These are phyloP conservation scores for Lacanobia oleracea DNA, from an alignment of 2,888 invertebrate species.

Conservation along the genomic window DNA sequence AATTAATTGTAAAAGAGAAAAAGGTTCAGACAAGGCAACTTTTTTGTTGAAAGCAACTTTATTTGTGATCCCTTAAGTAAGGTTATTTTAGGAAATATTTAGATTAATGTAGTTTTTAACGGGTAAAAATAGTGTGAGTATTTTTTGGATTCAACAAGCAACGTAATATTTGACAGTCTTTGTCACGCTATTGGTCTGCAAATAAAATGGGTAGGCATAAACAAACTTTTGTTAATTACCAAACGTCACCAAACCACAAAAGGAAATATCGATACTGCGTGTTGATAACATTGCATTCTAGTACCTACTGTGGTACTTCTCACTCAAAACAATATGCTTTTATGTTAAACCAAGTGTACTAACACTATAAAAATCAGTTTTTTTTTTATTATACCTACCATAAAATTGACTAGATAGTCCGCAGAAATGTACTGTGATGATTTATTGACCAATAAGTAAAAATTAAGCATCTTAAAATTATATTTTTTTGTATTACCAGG, in stretches of 20 bases:
- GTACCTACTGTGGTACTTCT: not conserved
- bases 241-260: constrained; percentile 21
- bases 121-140: not conserved
- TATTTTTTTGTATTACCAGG: rapidly evolving
- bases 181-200: not conserved
- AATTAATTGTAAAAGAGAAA: constrained; percentile 9
- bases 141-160: not conserved
- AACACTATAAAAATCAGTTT: too few species aligned
- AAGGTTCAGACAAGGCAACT: constrained; percentile 33
- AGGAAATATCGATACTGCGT: not conserved
- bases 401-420: not conserved
- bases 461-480: not conserved
- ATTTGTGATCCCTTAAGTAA: not conserved
- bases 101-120: not conserved
- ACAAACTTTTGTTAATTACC: not conserved
- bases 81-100: not conserved
- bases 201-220: not conserved
- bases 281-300: not conserved
- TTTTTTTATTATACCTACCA: not conserved
- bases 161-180: not conserved
- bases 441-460: not conserved
- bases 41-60: constrained; percentile 33
- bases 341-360: not conserved
- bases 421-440: not conserved
- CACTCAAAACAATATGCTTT: not conserved